Percentiles rank a stretch among this genome's conserved stretches.
These are phyloP conservation scores for Danio aesculapii DNA, from an alignment of 2,797 vertebrate genomes.

Conservation along the genomic window DNA sequence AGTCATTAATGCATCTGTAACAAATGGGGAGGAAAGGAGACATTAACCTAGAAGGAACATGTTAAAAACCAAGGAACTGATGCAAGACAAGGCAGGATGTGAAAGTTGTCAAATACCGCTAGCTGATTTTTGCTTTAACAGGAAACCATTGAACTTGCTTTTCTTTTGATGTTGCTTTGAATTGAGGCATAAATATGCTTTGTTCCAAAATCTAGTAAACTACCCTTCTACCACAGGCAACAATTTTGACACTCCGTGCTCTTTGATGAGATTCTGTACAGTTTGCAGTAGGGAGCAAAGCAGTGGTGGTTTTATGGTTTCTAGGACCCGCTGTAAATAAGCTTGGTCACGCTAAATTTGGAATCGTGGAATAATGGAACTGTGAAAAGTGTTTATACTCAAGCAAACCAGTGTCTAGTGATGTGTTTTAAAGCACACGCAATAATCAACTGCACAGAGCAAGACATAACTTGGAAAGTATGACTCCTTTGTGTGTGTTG, in stretches of 20 bases:
- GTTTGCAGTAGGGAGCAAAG: not conserved
- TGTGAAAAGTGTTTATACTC: too few species aligned
- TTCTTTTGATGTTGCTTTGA: constrained; percentile 40
- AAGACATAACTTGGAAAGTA: too few species aligned
- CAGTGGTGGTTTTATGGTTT: not conserved
- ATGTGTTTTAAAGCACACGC: too few species aligned
- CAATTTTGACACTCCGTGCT: not conserved
- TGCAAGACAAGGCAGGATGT: constrained; percentile 21
- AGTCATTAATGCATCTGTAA: not conserved
- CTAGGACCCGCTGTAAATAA: not conserved
- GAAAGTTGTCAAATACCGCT: not conserved
- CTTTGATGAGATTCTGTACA: not conserved
- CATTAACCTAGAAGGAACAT: constrained; percentile 5
- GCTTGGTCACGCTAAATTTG: not conserved
- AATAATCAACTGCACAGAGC: too few species aligned
- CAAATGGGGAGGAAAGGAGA: not conserved
- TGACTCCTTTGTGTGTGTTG: too few species aligned
- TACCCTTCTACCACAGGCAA: not conserved
- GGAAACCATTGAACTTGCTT: constrained; percentile 18
- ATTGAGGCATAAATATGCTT: constrained; percentile 7
- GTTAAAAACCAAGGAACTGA: constrained; percentile 16
- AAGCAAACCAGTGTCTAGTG: too few species aligned
- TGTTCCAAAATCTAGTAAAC: constrained; percentile 14
- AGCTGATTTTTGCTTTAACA: constrained; percentile 4
- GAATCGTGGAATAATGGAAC: too few species aligned